Evolutionary conservation across 1,140 invertebrate genomes (phyloP).

Genomic region (Belonocnema kinseyi): DNA sequence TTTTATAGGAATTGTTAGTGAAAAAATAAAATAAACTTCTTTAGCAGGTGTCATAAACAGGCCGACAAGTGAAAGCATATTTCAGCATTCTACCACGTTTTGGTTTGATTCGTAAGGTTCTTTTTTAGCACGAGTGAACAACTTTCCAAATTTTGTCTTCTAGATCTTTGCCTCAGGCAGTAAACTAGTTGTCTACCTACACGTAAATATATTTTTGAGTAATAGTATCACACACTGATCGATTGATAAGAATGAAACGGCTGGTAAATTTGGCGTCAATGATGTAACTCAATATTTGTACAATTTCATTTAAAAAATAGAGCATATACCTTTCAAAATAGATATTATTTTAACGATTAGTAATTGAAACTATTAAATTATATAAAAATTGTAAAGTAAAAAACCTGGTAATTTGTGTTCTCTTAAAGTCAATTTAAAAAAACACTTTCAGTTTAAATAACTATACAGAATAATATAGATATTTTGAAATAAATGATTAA

Average conservation of each 20-base stretch:
- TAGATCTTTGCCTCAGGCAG: conserved; percentile 13
- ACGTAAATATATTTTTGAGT: too few relatives aligned
- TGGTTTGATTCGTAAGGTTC: not conserved
- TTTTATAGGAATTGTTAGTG: too few relatives aligned
- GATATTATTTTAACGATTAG: not conserved
- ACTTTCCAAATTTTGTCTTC: conserved; percentile 22
- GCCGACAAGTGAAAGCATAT: conserved; percentile 24
- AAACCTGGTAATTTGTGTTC: not conserved
- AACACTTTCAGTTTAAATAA: too few relatives aligned
- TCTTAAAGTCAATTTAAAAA: too few relatives aligned
- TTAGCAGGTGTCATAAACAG: conserved; percentile 5
- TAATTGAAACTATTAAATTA: not conserved
- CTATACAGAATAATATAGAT: too few relatives aligned
- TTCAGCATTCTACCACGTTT: conserved; percentile 7
- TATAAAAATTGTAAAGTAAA: not conserved
- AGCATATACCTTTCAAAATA: not conserved
- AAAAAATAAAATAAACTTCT: not conserved
- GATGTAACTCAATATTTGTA: not conserved
- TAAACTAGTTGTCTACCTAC: not conserved
- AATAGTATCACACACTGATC: not conserved
- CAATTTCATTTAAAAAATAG: not conserved
- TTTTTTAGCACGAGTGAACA: conserved; percentile 7
- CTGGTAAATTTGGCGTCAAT: not conserved
- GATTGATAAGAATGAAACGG: not conserved
- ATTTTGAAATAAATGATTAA: too few relatives aligned